Evolutionary conservation across 1,140 invertebrate genomes (phyloP).

Genomic region (Homarus americanus): DNA sequence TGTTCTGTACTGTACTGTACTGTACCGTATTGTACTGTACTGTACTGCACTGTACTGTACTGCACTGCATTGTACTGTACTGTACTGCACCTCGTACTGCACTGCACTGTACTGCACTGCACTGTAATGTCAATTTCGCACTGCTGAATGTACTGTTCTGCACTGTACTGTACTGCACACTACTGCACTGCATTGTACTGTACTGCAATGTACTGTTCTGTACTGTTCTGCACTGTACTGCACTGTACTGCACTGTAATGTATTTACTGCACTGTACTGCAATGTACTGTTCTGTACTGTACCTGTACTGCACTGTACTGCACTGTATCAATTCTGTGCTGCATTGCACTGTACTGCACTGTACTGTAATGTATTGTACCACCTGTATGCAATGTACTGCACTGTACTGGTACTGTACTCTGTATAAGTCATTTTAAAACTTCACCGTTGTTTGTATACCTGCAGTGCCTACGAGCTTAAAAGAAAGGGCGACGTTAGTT

Average conservation of each 20-base stretch:
- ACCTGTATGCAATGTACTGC: conserved; percentile 67
- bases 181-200: conserved; percentile 67
- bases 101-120: conserved; percentile 75
- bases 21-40: conserved; percentile 16
- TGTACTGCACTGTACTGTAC: conserved; percentile 9
- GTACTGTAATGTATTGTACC: conserved; percentile 70
- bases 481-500: too few species aligned
- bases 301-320: conserved; percentile 73
- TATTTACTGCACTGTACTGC: conserved; percentile 63
- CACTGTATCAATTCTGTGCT: conserved; percentile 72
- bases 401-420: conserved; percentile 73
- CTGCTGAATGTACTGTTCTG: conserved; percentile 63
- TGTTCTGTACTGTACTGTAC: conserved; percentile 24
- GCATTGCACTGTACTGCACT: conserved; percentile 70
- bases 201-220: conserved; percentile 45
- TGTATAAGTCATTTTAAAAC: too few species aligned
- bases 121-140: conserved; percentile 47
- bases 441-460: too few species aligned
- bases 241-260: conserved; percentile 67
- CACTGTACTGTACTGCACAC: conserved; percentile 41
- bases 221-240: conserved; percentile 62
- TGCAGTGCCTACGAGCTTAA: too few species aligned
- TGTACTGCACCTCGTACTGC: conserved; percentile 45
- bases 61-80: neutral
- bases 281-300: conserved; percentile 70